Conservation (phyloP, 2,113 vertebrate genomes). For the Lampris incognitus region DNA sequence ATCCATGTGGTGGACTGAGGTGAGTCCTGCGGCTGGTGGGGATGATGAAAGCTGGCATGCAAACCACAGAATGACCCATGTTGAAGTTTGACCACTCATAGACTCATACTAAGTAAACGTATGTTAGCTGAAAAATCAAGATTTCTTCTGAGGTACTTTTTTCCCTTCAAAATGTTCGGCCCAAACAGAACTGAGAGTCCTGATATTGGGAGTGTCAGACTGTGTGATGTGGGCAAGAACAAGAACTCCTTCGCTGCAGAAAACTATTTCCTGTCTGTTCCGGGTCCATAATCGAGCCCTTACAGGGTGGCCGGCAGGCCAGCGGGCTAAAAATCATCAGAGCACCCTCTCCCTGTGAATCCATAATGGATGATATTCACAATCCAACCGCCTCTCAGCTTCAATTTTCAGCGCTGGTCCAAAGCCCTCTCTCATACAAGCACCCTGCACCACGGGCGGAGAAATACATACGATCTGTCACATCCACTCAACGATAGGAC, state of each 20-base stretch:
- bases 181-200: too few relatives aligned
- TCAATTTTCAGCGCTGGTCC: conserved; percentile 47
- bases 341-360: conserved; percentile 38
- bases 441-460: conserved; percentile 43
- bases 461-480: conserved; percentile 61
- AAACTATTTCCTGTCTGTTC: conserved; percentile 36
- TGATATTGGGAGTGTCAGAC: too few relatives aligned
- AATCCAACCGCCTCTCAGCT: conserved; percentile 45
- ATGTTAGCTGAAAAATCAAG: too few relatives aligned
- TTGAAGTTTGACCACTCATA: too few relatives aligned
- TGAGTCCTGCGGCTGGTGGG: too few relatives aligned
- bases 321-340: conserved; percentile 41
- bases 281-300: conserved; percentile 42
- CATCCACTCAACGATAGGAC: conserved; percentile 54
- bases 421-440: conserved; percentile 21
- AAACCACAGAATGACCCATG: too few relatives aligned
- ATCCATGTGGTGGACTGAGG: too few relatives aligned
- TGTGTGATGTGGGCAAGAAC: too few relatives aligned
- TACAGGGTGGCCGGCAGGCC: background rate
- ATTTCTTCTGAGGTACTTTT: too few relatives aligned
- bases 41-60: too few relatives aligned
- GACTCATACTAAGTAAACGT: too few relatives aligned
- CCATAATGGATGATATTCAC: conserved; percentile 53
- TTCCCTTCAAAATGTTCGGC: too few relatives aligned
- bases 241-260: conserved; percentile 1